phyloP scores from a whole-genome alignment of 2,888 invertebrate species.

The Serripes groenlandicus region DNA sequence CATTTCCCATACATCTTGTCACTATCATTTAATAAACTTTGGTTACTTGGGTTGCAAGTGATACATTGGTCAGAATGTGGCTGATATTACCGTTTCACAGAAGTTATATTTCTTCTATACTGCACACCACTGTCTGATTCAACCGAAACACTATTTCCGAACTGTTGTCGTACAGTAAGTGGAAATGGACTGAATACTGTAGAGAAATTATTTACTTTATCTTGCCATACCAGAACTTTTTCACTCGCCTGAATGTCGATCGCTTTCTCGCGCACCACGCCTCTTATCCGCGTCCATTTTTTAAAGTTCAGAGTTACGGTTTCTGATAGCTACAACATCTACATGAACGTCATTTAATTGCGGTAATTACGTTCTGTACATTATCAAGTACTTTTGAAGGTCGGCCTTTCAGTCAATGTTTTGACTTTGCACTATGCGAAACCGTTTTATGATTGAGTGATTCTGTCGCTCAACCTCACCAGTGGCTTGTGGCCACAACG shows the following conservation, averaged over 20 bases:
- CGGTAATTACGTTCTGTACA: conserved; percentile 63
- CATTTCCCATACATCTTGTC: no score
- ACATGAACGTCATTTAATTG: conserved; percentile 6
- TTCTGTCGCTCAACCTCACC: conserved; percentile 64
- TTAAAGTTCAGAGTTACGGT: conserved; percentile 29
- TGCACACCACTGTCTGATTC: no score
- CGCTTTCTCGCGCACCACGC: conserved; percentile 17
- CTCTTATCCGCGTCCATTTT: no score
- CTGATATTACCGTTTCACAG: no score
- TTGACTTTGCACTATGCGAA: conserved; percentile 51
- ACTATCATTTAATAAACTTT: no score
- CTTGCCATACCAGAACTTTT: conserved; percentile 32
- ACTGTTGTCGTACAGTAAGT: background rate
- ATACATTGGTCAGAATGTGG: no score
- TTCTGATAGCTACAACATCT: conserved; percentile 31
- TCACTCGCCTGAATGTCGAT: conserved; percentile 45
- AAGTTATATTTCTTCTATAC: no score
- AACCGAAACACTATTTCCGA: conserved; percentile 22
- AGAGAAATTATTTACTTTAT: conserved; percentile 1
- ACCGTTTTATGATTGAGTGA: conserved; percentile 54
- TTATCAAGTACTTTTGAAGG: conserved; percentile 33
- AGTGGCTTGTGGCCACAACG: conserved; percentile 60
- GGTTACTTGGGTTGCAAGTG: no score
- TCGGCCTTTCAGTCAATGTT: conserved; percentile 39
- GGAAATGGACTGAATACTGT: conserved; percentile 9